Evolutionary conservation across 2,888 invertebrate species (phyloP).

Genomic region (Nipponacmea schrenckii): DNA sequence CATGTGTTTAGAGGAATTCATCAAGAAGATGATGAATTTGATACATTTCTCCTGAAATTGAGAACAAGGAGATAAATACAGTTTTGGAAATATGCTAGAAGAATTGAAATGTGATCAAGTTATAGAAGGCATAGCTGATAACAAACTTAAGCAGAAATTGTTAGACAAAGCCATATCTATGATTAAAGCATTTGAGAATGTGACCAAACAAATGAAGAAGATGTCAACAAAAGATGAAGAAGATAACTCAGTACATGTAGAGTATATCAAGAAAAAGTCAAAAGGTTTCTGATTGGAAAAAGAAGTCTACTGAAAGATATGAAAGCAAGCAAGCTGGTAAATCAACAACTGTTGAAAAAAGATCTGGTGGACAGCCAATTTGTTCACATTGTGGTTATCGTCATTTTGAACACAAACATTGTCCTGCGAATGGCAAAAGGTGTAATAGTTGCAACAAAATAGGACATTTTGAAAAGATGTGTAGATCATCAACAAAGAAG

Average conservation of each 20-base stretch:
- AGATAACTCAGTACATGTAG: background rate
- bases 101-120: conserved; percentile 1
- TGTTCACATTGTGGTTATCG: too few relatives aligned
- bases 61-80: background rate
- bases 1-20: background rate
- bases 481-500: too few relatives aligned
- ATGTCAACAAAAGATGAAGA: background rate
- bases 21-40: background rate
- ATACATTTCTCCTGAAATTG: background rate
- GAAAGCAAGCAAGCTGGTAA: too few relatives aligned
- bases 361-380: too few relatives aligned
- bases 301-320: too few relatives aligned
- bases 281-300: too few relatives aligned
- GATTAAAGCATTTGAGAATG: background rate
- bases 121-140: background rate
- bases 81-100: background rate
- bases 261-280: background rate
- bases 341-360: too few relatives aligned
- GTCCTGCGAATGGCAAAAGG: too few relatives aligned
- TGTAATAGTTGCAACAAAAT: too few relatives aligned
- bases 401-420: too few relatives aligned
- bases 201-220: background rate
- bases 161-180: background rate
- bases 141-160: background rate
- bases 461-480: too few relatives aligned